Percentiles rank a stretch among this genome's conserved stretches.
phyloP scores from a whole-genome alignment of 1,140 invertebrate genomes.

The Drosophila virilis region DNA sequence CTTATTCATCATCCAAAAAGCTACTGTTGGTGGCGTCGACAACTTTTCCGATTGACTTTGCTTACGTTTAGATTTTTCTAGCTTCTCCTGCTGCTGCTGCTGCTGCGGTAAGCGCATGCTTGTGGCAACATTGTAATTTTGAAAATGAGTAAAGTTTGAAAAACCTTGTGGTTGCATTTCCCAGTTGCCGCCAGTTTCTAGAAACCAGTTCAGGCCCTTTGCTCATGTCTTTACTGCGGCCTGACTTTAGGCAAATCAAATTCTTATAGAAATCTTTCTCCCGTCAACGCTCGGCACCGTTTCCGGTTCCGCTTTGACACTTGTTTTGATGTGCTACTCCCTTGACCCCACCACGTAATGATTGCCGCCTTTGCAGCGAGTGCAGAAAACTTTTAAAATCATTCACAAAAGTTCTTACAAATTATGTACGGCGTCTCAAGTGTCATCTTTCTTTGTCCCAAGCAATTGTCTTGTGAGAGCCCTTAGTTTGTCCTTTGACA shows the following conservation, averaged over 20 bases:
- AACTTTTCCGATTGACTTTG: slow-evolving; percentile 83
- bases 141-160: slow-evolving; percentile 84
- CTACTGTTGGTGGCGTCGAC: slow-evolving; percentile 49
- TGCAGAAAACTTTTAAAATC: slow-evolving; percentile 73
- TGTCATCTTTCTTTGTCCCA: slow-evolving; percentile 68
- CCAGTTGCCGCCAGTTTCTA: slow-evolving; percentile 21
- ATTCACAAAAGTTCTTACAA: slow-evolving; percentile 60
- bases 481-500: slow-evolving; percentile 55
- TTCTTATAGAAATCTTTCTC: slow-evolving; percentile 70
- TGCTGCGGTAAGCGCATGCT: slow-evolving; percentile 73
- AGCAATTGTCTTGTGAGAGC: slow-evolving; percentile 28
- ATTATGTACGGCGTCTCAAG: slow-evolving; percentile 70
- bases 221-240: slow-evolving; percentile 22
- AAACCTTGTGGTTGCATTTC: slow-evolving; percentile 63
- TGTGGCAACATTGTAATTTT: slow-evolving; percentile 84
- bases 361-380: slow-evolving; percentile 52
- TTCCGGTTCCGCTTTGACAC: slow-evolving; percentile 79
- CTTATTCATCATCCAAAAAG: slow-evolving; percentile 64
- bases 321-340: slow-evolving; percentile 60
- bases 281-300: slow-evolving; percentile 36
- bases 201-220: neutral
- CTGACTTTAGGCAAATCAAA: slow-evolving; percentile 60
- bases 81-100: slow-evolving; percentile 16
- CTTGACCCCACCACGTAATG: slow-evolving; percentile 41
- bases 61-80: slow-evolving; percentile 83